Evolutionary conservation across 2,888 invertebrate genomes (phyloP), one percentile per base, ranked within the genome.

Genomic region (Lasioglossum lativentre): DNA sequence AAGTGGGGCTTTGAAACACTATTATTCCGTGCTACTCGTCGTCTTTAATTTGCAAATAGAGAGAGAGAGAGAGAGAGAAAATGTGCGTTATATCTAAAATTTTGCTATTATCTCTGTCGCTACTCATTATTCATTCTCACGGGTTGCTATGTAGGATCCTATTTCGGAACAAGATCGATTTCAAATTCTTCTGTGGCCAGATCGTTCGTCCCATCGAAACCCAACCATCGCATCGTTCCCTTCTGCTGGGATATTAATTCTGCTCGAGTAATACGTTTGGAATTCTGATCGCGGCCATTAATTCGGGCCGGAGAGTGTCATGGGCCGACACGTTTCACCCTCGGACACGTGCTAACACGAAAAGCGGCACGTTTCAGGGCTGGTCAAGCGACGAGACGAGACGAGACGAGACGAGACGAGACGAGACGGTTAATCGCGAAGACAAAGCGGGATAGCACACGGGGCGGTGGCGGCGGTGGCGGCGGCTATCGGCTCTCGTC

Each of bases 401-500:
- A 56, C n/a, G 47, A 23, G 23, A 47, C 45, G 4, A 16, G 16
- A 45, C 27, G 6, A 47, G 6, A 47, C 59, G 12, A 14, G 59
- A 59, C 34, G 8, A 8, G 66, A 19, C 66, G 75, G 77, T 72
- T 82, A 82, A 76, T 63, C 78, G 80, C 73, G 56, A 75, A 77
- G 88, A 88, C 88, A 90, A 89, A 89, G 88, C 16, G 78, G 38
- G 86, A 85, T 27, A 63, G 63, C 30, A 63, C 63, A 52, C n/a
- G 59, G 73, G 76, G 80, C 82, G 90, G 87, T 84, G 34, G 80
- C 82, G 76, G 80, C 82, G 90, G 87, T 84, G 34, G 80, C 82
- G 90, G 87, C 84, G 56, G n/a, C n/a, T 83, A 91, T 88, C 86
- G 88, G 87, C 82, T 86, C 86, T 87, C 86, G 78, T 89, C 87